Conservation (phyloP, 2,888 invertebrate genomes). For the Mythimna albipuncta region DNA sequence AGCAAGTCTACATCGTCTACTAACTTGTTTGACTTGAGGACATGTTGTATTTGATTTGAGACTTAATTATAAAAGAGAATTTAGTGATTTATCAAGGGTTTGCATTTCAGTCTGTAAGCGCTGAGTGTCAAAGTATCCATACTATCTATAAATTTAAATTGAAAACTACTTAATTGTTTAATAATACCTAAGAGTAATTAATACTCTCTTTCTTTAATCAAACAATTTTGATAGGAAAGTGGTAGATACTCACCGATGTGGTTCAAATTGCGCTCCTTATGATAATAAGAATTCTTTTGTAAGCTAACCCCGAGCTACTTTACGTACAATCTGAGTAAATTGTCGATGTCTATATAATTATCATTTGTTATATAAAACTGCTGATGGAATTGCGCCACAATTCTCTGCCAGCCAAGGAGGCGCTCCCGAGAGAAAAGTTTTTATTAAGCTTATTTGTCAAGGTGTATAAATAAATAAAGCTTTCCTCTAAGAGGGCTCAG, state of each 20-base stretch:
- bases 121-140: too few relatives aligned
- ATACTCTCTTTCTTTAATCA: too few relatives aligned
- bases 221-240: too few relatives aligned
- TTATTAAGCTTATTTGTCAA: conserved; percentile 62
- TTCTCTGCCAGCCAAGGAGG: conserved; percentile 17
- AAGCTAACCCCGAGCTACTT: not conserved
- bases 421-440: conserved; percentile 42
- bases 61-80: too few relatives aligned
- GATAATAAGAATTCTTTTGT: conserved; percentile 2
- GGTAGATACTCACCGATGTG: not conserved
- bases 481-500: conserved; percentile 17
- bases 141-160: too few relatives aligned
- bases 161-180: too few relatives aligned
- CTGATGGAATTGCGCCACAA: conserved; percentile 35
- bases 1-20: too few relatives aligned
- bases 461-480: conserved; percentile 50
- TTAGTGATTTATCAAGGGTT: too few relatives aligned
- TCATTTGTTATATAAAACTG: conserved; percentile 44
- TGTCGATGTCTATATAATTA: conserved; percentile 34
- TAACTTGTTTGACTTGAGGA: too few relatives aligned
- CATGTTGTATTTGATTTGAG: too few relatives aligned
- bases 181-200: too few relatives aligned
- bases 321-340: conserved; percentile 13
- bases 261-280: not conserved
- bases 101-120: too few relatives aligned